A percentile compares a stretch with the other conserved stretches of the same genome.
These are phyloP conservation scores for Nycteola revayana DNA, from an alignment of 2,888 invertebrate species.

Conservation along the genomic window DNA sequence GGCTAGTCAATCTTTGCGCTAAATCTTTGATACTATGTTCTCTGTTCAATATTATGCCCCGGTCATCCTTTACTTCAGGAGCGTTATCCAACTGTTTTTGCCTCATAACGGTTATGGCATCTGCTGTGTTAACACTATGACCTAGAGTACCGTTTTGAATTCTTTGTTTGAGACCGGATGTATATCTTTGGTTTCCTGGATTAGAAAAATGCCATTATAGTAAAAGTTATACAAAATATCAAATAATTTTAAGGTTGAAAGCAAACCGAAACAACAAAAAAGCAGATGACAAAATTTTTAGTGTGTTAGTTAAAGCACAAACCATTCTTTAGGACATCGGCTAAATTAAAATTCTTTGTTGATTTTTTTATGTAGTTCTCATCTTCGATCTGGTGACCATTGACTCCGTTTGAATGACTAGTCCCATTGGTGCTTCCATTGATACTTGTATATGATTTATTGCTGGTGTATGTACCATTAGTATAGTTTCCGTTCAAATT, in stretches of 20 bases:
- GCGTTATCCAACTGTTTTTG: slow-evolving; percentile 82
- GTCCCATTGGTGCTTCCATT: slow-evolving; percentile 28
- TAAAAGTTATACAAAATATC: slow-evolving; percentile 3
- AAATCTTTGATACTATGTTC: slow-evolving; percentile 95
- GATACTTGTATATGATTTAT: slow-evolving; percentile 24
- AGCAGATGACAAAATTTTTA: slow-evolving; percentile 43
- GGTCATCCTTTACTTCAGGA: slow-evolving; percentile 80
- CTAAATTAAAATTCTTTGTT: slow-evolving; percentile 45
- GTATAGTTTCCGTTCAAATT: slow-evolving; percentile 36
- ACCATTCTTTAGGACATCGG: slow-evolving; percentile 71
- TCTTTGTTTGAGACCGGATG: slow-evolving; percentile 81
- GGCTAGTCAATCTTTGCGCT: slow-evolving; percentile 91
- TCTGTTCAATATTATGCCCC: slow-evolving; percentile 87
- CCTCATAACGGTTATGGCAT: slow-evolving; percentile 59
- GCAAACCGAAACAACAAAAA: slow-evolving; percentile 23
- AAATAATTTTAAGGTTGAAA: slow-evolving; percentile 12
- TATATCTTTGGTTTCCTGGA: slow-evolving; percentile 81
- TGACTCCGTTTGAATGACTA: slow-evolving; percentile 35
- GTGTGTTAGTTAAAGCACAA: slow-evolving; percentile 69
- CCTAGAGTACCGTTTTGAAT: slow-evolving; percentile 82
- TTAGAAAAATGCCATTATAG: not conserved
- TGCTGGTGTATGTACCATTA: slow-evolving; percentile 42
- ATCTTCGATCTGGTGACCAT: slow-evolving; percentile 51
- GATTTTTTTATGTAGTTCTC: slow-evolving; percentile 39
- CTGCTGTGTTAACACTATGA: slow-evolving; percentile 75